Evolutionary conservation across 2,113 vertebrate species (phyloP).

Genomic region (Anas platyrhynchos): DNA sequence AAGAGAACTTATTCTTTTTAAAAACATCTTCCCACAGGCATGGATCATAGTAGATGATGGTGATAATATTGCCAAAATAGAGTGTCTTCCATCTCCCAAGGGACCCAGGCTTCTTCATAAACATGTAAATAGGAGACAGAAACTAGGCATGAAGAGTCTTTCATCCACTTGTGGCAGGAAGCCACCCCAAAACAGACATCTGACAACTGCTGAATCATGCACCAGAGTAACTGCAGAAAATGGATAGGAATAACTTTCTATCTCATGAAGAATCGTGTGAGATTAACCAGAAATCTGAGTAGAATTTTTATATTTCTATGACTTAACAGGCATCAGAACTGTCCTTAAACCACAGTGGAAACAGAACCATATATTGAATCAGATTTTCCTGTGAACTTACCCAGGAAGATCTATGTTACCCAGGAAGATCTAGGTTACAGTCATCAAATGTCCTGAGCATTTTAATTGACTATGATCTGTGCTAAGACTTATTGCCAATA

Average conservation of each 20-base stretch:
- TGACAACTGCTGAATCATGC: not conserved
- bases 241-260: not conserved
- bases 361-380: not conserved
- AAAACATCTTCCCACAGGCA: slow-evolving; percentile 29
- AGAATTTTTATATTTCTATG: not conserved
- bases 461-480: not conserved
- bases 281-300: slow-evolving; percentile 11
- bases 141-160: not conserved
- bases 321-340: not conserved
- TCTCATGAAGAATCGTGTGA: not conserved
- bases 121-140: not conserved
- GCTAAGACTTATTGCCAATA: not conserved
- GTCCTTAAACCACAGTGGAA: not conserved
- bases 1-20: slow-evolving; percentile 46
- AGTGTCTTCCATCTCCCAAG: not conserved
- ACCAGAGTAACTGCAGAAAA: not conserved
- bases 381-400: not conserved
- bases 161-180: not conserved
- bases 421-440: not conserved
- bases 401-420: not conserved
- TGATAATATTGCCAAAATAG: not conserved
- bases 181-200: not conserved
- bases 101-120: not conserved
- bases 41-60: not conserved
- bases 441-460: not conserved